phyloP scores from a whole-genome alignment of 2,113 vertebrate species.

The Salvator merianae region DNA sequence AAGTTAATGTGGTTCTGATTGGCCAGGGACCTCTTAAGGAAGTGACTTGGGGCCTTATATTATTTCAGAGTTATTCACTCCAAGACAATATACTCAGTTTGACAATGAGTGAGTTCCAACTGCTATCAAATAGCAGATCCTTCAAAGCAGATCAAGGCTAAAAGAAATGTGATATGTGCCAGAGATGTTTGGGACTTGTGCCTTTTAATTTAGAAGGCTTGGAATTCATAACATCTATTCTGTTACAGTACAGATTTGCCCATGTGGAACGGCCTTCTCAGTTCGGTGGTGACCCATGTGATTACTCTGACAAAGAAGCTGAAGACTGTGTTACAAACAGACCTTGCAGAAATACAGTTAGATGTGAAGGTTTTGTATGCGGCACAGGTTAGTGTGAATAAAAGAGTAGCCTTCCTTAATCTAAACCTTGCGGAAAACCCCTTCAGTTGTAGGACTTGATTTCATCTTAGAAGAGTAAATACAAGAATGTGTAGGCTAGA shows the following conservation, averaged over 20 bases:
- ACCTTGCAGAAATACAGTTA: constrained; percentile 77
- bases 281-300: constrained; percentile 84
- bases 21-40: background rate
- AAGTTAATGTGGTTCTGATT: background rate
- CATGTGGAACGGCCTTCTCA: constrained; percentile 82
- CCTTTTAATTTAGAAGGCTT: constrained; percentile 32
- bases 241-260: constrained; percentile 82
- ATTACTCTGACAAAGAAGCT: constrained; percentile 76
- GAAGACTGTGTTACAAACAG: constrained; percentile 77
- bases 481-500: background rate
- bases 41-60: background rate
- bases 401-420: too few species aligned
- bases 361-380: constrained; percentile 89
- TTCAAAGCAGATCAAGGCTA: constrained; percentile 9
- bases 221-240: constrained; percentile 54
- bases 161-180: background rate
- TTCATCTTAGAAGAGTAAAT: background rate
- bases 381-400: constrained; percentile 76
- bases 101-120: background rate
- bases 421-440: accelerated
- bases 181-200: constrained; percentile 12
- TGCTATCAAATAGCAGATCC: constrained; percentile 23
- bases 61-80: background rate
- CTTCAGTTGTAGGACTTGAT: background rate
- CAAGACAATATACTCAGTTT: too few species aligned